These are phyloP conservation scores for Lottia gigantea DNA, from an alignment of 2,888 invertebrate species.

Conservation along the genomic window DNA sequence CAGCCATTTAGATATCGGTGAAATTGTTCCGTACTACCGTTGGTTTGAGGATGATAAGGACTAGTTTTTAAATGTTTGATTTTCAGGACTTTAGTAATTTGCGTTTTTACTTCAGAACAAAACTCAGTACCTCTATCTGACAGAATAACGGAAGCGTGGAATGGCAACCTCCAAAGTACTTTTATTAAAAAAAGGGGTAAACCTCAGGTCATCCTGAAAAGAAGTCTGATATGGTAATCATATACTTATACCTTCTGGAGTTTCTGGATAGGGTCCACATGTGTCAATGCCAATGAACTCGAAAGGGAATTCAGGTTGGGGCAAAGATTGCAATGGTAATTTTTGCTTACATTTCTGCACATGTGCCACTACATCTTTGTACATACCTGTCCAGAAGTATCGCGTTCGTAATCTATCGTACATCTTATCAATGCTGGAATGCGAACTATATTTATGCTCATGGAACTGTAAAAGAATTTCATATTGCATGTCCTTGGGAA, in stretches of 20 bases:
- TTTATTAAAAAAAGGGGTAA: conserved; percentile 7
- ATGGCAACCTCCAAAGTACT: not conserved
- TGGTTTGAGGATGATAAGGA: conserved; percentile 13
- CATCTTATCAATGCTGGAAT: conserved; percentile 16
- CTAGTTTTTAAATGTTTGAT: conserved; percentile 7
- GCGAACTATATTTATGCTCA: conserved; percentile 7
- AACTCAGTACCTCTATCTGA: conserved; percentile 18
- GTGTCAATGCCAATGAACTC: conserved; percentile 14
- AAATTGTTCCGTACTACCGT: conserved; percentile 14
- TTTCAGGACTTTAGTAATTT: conserved; percentile 10
- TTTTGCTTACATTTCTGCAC: conserved; percentile 10
- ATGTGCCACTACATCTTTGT: conserved; percentile 7
- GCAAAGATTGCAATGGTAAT: not conserved
- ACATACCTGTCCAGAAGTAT: conserved; percentile 14
- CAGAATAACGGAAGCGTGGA: not conserved
- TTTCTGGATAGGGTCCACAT: conserved; percentile 9
- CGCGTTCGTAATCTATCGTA: not conserved
- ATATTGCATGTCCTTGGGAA: not conserved
- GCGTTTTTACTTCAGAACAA: not conserved
- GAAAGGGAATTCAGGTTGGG: conserved; percentile 7
- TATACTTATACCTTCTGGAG: not conserved
- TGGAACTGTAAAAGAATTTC: not conserved
- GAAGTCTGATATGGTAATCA: conserved; percentile 14
- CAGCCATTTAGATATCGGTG: conserved; percentile 4
- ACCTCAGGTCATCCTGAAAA: conserved; percentile 18